Percentiles rank a stretch among this genome's conserved stretches.
These are phyloP conservation scores for Poecilia gillii DNA, from an alignment of 2,797 vertebrate species.

Conservation along the genomic window DNA sequence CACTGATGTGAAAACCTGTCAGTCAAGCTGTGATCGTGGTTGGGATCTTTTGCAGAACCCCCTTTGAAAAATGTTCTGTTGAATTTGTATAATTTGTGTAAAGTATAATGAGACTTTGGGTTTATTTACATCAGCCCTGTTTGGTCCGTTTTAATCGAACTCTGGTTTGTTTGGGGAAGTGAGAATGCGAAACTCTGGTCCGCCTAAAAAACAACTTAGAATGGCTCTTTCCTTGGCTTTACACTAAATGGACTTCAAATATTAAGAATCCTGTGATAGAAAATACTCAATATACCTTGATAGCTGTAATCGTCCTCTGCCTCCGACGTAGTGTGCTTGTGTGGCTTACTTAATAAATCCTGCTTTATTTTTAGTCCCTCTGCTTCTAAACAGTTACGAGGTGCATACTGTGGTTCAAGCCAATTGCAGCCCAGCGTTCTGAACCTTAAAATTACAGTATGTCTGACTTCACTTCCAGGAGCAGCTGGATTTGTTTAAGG, in stretches of 20 bases:
- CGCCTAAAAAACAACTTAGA: neutral
- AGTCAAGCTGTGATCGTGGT: conserved; percentile 30
- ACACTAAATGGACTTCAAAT: neutral
- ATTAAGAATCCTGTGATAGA: neutral
- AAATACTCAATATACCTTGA: neutral
- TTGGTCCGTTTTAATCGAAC: too few species aligned
- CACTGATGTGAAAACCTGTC: conserved; percentile 42
- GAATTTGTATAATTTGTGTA: neutral
- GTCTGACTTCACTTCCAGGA: conserved; percentile 57
- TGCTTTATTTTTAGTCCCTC: conserved; percentile 29
- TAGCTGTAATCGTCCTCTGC: neutral
- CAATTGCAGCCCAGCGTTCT: conserved; percentile 39
- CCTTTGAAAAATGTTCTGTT: neutral
- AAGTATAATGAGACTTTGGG: conserved; percentile 11
- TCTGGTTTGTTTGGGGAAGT: too few species aligned
- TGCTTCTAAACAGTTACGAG: conserved; percentile 36
- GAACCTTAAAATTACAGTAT: conserved; percentile 57
- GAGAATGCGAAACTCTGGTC: too few species aligned
- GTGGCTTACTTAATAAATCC: conserved; percentile 13
- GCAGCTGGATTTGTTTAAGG: conserved; percentile 47
- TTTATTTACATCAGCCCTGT: too few species aligned
- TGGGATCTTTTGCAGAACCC: conserved; percentile 23
- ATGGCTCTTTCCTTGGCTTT: neutral
- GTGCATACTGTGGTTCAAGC: conserved; percentile 40
- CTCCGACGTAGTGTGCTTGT: conserved; percentile 14